Evolutionary conservation across 2,888 invertebrate species (phyloP).

Genomic region (Mechanitis messenoides): DNA sequence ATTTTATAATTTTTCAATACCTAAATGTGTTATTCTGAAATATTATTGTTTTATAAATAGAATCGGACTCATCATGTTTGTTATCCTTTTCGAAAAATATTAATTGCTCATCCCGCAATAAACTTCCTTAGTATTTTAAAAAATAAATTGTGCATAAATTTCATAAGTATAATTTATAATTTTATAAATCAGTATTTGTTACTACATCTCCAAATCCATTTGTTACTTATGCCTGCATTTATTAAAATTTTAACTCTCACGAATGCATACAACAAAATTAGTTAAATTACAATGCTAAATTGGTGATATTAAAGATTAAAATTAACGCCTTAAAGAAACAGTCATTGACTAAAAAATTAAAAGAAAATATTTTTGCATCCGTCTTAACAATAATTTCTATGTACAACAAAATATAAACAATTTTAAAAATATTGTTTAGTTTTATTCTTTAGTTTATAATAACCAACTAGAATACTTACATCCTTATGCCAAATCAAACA

Average conservation of each 20-base stretch:
- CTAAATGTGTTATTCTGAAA: conserved; percentile 39
- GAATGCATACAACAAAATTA: conserved; percentile 13
- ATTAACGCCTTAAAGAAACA: conserved; percentile 22
- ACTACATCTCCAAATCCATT: neutral
- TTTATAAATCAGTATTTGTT: neutral
- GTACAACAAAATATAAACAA: conserved; percentile 57
- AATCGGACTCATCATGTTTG: conserved; percentile 54
- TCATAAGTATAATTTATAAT: neutral
- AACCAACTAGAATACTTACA: too few relatives aligned
- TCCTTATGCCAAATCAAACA: too few relatives aligned
- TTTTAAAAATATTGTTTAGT: conserved; percentile 17
- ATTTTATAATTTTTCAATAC: conserved; percentile 54
- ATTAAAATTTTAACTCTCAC: conserved; percentile 13
- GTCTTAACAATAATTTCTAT: conserved; percentile 58
- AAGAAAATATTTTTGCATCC: conserved; percentile 64
- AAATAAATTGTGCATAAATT: too few relatives aligned
- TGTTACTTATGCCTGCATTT: neutral
- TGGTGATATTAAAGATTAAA: conserved; percentile 23
- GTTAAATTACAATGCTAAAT: conserved; percentile 18
- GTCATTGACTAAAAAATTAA: conserved; percentile 30
- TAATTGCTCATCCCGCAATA: neutral
- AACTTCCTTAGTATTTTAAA: neutral
- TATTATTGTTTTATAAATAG: conserved; percentile 50
- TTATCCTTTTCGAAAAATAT: neutral
- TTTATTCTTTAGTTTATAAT: conserved; percentile 8